Evolutionary conservation across 1,140 invertebrate genomes (phyloP), one percentile per base, ranked within the genome.

Genomic region (Hypsibius dujardini): DNA sequence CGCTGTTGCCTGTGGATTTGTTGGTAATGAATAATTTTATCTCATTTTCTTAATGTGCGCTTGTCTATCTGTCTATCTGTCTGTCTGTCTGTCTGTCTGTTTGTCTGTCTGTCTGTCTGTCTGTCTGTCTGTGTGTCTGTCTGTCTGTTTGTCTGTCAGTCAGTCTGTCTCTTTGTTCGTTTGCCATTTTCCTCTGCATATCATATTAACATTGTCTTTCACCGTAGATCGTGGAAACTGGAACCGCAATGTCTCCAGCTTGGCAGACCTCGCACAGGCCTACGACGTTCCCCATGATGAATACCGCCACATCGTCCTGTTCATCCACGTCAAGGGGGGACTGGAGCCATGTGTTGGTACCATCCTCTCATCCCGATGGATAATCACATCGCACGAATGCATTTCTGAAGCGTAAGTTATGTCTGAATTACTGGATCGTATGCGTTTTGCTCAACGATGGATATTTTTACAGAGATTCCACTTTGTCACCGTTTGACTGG

Each of bases 291-390:
- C 62, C 3, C 62, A 3, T 42, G 42, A 67, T 7, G 62, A 67
- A 45, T 67, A 67, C 62, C 62, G 62, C 62, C 62, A 67, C 62
- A 67, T 67, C 45, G 62, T 42, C 42, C 62, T 67, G 12, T 42
- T 67, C 3, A 45, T 67, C 12, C 42, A 67, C 62, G 12, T 67
- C 12, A 67, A 67, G 42, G 62, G 62, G 3, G 62, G 3, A 3
- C 62, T 67, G 62, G 62, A 67, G 45, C 12, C 12, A 7, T 67
- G 62, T 42, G 42, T 67, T 42, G 62, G 62, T 3, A 45, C 42
- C 42, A 15, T 67, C 12, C 45, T 67, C 12, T 15, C 12, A 15
- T 12, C 62, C 12, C 62, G 62, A 12, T 67, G 62, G 62, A 12
- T 67, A 7, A 12, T 67, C 12, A 67, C 62, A 15, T 67, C 62